A percentile compares a stretch with the other conserved stretches of the same genome.
phyloP scores from a whole-genome alignment of 2,888 invertebrate species.

The Neocrepidodera transversa region DNA sequence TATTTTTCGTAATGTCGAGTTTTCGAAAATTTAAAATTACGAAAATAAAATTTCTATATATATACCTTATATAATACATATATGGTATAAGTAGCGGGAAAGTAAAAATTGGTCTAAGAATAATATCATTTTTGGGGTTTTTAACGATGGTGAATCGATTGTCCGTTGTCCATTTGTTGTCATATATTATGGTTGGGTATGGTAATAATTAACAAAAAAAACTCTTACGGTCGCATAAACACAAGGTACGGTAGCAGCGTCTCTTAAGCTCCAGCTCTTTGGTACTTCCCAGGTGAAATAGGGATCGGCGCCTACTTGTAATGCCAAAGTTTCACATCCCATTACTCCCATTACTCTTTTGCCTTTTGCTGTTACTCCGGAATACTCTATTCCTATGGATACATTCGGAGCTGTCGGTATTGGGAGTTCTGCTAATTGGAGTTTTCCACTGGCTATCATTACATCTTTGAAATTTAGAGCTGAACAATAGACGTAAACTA shows the following conservation, averaged over 20 bases:
- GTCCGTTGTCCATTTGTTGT: too few relatives aligned
- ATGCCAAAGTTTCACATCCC: conserved; percentile 54
- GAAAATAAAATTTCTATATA: too few relatives aligned
- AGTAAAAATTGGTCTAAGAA: too few relatives aligned
- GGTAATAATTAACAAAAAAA: too few relatives aligned
- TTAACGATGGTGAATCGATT: too few relatives aligned
- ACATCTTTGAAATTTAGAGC: conserved; percentile 96
- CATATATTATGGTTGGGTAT: too few relatives aligned
- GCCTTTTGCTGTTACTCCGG: conserved; percentile 58
- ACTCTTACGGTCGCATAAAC: conserved; percentile 68
- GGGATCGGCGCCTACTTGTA: conserved; percentile 61
- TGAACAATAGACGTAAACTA: conserved; percentile 73
- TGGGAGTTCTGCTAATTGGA: conserved; percentile 88
- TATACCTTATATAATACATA: too few relatives aligned
- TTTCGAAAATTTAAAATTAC: too few relatives aligned
- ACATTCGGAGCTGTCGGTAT: conserved; percentile 78
- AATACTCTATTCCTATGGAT: conserved; percentile 88
- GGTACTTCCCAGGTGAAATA: conserved; percentile 63
- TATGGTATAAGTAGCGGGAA: too few relatives aligned
- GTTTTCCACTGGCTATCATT: conserved; percentile 93
- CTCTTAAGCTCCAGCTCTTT: conserved; percentile 66
- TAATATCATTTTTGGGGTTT: too few relatives aligned
- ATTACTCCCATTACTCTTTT: conserved; percentile 61
- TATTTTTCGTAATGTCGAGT: too few relatives aligned
- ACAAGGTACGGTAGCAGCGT: conserved; percentile 71